Conservation (phyloP, 2,888 invertebrate genomes). For the Orchesella flavescens region DNA sequence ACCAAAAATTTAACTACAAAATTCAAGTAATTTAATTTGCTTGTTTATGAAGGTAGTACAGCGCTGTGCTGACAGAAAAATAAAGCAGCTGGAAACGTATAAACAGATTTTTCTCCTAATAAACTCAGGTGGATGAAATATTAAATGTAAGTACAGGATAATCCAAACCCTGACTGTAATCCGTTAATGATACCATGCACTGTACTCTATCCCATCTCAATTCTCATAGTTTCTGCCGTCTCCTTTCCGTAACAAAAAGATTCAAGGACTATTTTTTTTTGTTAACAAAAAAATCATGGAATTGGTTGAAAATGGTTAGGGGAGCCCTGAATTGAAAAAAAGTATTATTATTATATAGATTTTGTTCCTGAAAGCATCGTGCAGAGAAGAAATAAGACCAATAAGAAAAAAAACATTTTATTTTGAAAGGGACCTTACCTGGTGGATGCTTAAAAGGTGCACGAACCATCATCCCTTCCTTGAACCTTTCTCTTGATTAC, state of each 20-base stretch:
- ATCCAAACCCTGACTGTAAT: too few species aligned
- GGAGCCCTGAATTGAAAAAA: not conserved
- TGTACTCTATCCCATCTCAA: too few species aligned
- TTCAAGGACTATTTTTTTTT: conserved; percentile 33
- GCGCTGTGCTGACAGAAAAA: too few species aligned
- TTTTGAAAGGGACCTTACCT: conserved; percentile 11
- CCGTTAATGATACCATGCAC: too few species aligned
- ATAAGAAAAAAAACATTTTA: not conserved
- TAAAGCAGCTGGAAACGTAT: too few species aligned
- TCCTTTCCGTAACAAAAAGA: conserved; percentile 5
- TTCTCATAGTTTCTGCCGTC: too few species aligned
- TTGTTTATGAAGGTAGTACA: too few species aligned
- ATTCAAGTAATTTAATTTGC: too few species aligned
- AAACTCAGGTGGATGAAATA: too few species aligned
- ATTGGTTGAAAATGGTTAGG: conserved; percentile 6
- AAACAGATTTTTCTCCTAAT: too few species aligned
- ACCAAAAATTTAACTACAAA: too few species aligned
- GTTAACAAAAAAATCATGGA: conserved; percentile 5
- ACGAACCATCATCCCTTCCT: not conserved
- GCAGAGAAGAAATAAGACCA: not conserved
- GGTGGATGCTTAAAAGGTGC: not conserved
- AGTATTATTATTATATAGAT: conserved; percentile 3
- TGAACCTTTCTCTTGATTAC: conserved; percentile 54
- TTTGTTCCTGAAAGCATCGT: not conserved
- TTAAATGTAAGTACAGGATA: too few species aligned